Evolutionary conservation across 2,797 vertebrate species (phyloP).

Genomic region (Microhierax caerulescens): DNA sequence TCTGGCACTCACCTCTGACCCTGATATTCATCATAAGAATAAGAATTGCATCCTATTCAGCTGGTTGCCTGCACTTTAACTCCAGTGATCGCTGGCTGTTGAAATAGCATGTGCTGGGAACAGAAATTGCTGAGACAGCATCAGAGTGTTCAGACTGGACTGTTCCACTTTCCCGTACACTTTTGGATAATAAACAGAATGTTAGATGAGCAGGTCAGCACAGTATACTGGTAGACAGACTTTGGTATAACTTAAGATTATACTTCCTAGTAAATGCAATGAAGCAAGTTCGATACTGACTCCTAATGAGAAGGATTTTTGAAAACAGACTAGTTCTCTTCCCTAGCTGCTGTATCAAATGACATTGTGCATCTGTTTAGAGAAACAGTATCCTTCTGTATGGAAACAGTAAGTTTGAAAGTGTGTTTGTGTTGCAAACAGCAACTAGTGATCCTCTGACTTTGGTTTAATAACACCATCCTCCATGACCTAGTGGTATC

Average conservation of each 20-base stretch:
- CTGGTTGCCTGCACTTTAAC: conserved; percentile 42
- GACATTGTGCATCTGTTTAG: neutral
- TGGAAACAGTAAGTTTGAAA: neutral
- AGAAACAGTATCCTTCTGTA: neutral
- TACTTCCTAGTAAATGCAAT: neutral
- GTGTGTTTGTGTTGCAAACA: neutral
- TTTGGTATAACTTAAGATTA: neutral
- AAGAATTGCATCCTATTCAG: conserved; percentile 54
- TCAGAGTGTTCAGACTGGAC: neutral
- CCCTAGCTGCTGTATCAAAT: conserved; percentile 2
- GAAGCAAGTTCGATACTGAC: neutral
- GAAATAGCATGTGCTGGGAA: conserved; percentile 14
- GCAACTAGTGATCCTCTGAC: neutral
- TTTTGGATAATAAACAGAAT: conserved; percentile 11
- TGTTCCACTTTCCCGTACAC: neutral
- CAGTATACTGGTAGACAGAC: neutral
- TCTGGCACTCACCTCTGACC: conserved; percentile 63
- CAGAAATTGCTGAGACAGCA: conserved; percentile 27
- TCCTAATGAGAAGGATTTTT: neutral
- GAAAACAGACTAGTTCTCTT: neutral
- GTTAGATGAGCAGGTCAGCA: conserved; percentile 10
- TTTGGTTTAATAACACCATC: neutral
- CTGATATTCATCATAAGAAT: conserved; percentile 59
- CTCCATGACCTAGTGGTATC: neutral
- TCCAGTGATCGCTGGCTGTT: conserved; percentile 10